Evolutionary conservation across 2,113 vertebrate species (phyloP), one percentile per base, ranked within the genome.

Genomic region (Callocephalon fimbriatum): DNA sequence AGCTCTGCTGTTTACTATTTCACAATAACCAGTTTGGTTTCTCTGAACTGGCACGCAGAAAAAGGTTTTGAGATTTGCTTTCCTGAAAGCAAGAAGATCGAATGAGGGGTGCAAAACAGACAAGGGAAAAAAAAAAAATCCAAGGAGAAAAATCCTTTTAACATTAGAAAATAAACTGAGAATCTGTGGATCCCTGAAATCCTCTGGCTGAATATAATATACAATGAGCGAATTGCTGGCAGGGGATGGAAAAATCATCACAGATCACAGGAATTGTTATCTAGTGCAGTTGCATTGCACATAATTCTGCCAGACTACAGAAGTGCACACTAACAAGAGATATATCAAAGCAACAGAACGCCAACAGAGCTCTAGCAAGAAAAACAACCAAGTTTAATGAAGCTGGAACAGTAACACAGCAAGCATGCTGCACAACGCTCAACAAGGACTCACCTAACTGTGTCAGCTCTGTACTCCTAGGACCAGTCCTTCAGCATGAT

Each of bases 1-100:
- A 94, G 81, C 81, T 53, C 54, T 38, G 73, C 88, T 92, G 62
- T 92, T 92, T 65, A 81, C 68, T 91, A 25, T 66, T 86, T 38
- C 72, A 81, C 80, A 96, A 62, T 61, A 89, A 86, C 16, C 76
- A 80, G 44, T 78, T 77, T 63, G 76, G 45, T 81, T 27, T 86
- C 79, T 86, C 73, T 42, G n/a, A 78, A 82, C 25, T 27, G 78
- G 62, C 85, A 84, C 67, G 45, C 6, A 12, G n/a, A 91, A 66
- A 84, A 80, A 58, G 35, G 31, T 13, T 80, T 90, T n/a, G 72
- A 37, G 54, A 21, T 54, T 38, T 73, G 35, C 56, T 84, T 81
- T 71, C 45, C 22, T 3, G 1, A 53, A 91, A 68, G 68, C 6
- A 38, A 22, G 65, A 42, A 31, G 5, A 15, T 2, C 62, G 40